Conservation (phyloP, 1,140 invertebrate species). For the Philaenus spumarius region DNA sequence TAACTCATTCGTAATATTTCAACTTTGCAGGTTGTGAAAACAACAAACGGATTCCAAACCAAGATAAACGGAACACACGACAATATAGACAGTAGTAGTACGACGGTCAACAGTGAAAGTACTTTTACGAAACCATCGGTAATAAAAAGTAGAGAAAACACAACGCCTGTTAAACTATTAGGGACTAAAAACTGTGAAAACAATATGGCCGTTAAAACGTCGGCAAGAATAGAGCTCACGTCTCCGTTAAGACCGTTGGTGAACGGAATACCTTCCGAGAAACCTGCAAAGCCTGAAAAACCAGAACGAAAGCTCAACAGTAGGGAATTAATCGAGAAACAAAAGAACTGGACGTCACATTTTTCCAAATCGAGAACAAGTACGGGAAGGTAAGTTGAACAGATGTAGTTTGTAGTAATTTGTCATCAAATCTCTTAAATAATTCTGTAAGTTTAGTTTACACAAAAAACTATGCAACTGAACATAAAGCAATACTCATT, state of each 20-base stretch:
- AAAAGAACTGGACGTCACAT: conserved; percentile 85
- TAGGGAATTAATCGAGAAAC: conserved; percentile 80
- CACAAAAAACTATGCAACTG: too few species aligned
- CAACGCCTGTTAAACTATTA: conserved; percentile 37
- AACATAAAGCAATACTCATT: too few species aligned
- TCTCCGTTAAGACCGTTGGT: conserved; percentile 31
- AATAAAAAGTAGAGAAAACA: conserved; percentile 29
- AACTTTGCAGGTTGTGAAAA: neutral
- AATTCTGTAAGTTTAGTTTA: too few species aligned
- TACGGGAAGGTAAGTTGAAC: conserved; percentile 17
- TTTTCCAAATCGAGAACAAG: conserved; percentile 64
- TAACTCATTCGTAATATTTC: too few species aligned
- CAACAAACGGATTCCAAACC: neutral
- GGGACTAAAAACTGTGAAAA: too few species aligned
- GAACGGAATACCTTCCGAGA: conserved; percentile 33
- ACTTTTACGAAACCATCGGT: neutral
- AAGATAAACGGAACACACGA: conserved; percentile 3
- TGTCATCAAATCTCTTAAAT: too few species aligned
- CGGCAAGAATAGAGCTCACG: too few species aligned
- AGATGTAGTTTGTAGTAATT: neutral
- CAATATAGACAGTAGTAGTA: neutral
- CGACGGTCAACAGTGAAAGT: neutral
- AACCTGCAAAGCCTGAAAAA: conserved; percentile 60
- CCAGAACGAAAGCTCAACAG: conserved; percentile 74
- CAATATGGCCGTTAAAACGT: too few species aligned